Evolutionary conservation across 1,140 invertebrate species (phyloP).

Genomic region (Thaumatotibia leucotreta): DNA sequence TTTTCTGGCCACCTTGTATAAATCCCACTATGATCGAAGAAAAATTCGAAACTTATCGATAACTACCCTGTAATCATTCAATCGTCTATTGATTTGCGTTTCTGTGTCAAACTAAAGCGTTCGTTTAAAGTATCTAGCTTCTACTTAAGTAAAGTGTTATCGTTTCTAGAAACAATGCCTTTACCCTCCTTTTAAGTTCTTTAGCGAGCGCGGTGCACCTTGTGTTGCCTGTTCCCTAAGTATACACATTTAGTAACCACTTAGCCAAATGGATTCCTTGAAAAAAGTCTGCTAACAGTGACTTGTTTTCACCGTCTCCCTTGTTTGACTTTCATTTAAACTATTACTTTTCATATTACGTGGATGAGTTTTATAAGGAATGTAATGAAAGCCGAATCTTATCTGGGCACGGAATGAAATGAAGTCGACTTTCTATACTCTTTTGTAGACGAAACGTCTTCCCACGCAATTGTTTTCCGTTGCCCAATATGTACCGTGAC

Average conservation of each 20-base stretch:
- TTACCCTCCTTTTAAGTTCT: slow-evolving; percentile 2
- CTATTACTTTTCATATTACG: neutral
- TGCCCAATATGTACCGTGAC: slow-evolving; percentile 2
- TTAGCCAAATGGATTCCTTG: slow-evolving; percentile 6
- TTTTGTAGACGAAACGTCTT: slow-evolving; percentile 34
- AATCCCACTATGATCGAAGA: too few species aligned
- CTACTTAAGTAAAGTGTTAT: neutral
- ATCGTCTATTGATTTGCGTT: neutral
- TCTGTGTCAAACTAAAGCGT: neutral
- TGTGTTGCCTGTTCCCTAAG: neutral
- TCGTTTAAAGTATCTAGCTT: neutral
- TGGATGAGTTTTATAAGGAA: slow-evolving; percentile 2
- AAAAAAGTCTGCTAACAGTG: neutral
- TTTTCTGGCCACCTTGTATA: too few species aligned
- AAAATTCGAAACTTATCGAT: neutral
- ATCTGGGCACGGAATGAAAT: slow-evolving; percentile 34
- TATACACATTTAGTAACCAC: slow-evolving; percentile 11
- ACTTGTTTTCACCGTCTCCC: neutral
- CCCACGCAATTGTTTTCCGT: slow-evolving; percentile 49
- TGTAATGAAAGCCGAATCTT: slow-evolving; percentile 21
- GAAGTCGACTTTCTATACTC: slow-evolving; percentile 49
- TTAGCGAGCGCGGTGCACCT: neutral
- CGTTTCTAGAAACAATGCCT: neutral
- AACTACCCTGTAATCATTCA: neutral
- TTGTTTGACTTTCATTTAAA: neutral